Base-by-base conservation (phyloP, 1,140 invertebrate genomes). In the Acromyrmex echinatior region DNA sequence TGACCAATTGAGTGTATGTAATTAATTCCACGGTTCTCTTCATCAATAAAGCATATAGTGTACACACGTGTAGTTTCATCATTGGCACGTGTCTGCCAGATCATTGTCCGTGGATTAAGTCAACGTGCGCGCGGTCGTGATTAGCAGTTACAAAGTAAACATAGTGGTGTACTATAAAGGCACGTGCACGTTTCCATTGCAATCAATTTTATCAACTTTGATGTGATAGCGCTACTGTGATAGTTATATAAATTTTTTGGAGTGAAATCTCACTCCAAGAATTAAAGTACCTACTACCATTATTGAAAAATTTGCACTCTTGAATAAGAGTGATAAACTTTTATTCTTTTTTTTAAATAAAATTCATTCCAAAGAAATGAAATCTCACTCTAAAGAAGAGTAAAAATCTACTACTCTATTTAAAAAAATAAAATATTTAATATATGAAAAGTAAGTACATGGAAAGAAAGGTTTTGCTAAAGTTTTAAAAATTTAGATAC, bases 71-170 rank as follows among this genome's bases (percentile, higher is more conserved):
- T 49, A 62, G 16, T n/a, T 82, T n/a, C 35, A 16, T 1, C 25
- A 21, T 71, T 58, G 35, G 6, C 49, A 49, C 28, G 56, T 84
- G 18, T 56, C 39, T 62, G 49, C 9, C 12, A 25, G 70, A 7
- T 76, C 35, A 51, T 63, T 74, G 28, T 84, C 39, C 39, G 39
- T 28, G 14, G 39, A 76, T 76, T 84, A 84, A 62, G 39, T 58
- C 78, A 70, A 81, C 31, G 31, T 76, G 45, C 68, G 56, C 56
- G 71, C 39, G 18, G 18, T 76, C 56, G 12, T 74, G 70, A 84
- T 84, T 84, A 84, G 70, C 18, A 63, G 5, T 25, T 62, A 18
- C 56, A 84, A 84, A 84, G 25, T 84, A 74, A 84, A 84, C 70
- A 82, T 74, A 7, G 39, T 49, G 25, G 3, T 1, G 2, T 3